These are phyloP conservation scores for Myripristis murdjan DNA, from an alignment of 2,797 vertebrate species.

Conservation along the genomic window DNA sequence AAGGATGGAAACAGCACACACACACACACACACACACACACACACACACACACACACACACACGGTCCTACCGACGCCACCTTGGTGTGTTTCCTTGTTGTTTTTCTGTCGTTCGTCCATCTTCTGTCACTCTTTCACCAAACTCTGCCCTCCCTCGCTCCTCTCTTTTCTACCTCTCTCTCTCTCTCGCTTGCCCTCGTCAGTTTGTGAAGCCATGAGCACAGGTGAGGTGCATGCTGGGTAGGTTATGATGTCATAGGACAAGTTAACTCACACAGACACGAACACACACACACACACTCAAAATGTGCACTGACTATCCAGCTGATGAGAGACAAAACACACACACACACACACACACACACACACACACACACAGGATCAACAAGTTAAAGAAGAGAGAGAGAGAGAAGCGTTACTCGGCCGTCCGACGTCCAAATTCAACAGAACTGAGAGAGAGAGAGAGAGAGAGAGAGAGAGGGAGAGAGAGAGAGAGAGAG, in stretches of 20 bases:
- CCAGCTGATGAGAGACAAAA: conserved; percentile 20
- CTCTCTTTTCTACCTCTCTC: neutral
- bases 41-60: too few relatives aligned
- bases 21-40: too few relatives aligned
- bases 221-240: conserved; percentile 49
- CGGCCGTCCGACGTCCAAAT: conserved; percentile 6
- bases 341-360: conserved; percentile 3
- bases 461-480: conserved; percentile 9
- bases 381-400: conserved; percentile 46
- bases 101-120: conserved; percentile 24
- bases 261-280: conserved; percentile 10
- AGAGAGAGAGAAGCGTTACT: conserved; percentile 8
- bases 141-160: neutral
- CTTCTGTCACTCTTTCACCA: conserved; percentile 7
- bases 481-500: conserved; percentile 7
- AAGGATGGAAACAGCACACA: too few relatives aligned
- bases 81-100: neutral
- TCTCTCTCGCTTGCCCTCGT: conserved; percentile 2
- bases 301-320: neutral
- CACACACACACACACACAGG: conserved; percentile 7
- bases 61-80: conserved; percentile 46
- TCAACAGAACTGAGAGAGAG: conserved; percentile 22
- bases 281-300: neutral
- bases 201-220: neutral
- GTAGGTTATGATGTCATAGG: conserved; percentile 44